Evolutionary conservation across 2,797 vertebrate genomes (phyloP), one percentile per base, ranked within the genome.

Genomic region (Luscinia luscinia): DNA sequence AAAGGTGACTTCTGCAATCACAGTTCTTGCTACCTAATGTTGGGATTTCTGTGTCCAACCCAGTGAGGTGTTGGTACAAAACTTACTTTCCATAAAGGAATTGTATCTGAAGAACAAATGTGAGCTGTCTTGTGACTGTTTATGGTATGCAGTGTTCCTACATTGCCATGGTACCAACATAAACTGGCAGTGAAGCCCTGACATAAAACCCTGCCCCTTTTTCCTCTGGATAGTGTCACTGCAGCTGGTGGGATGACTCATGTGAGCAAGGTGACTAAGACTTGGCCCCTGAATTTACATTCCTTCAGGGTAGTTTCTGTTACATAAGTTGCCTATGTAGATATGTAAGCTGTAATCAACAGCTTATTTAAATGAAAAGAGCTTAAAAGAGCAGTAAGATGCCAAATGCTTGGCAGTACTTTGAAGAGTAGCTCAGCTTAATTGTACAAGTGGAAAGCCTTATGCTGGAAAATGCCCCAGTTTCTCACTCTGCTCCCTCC

Each of bases 361-460:
- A 34, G 34, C 34, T 34, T 90, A 84, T 91, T 95, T 75, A 95
- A 91, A 91, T 91, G 59, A 91, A 88, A 93, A 89, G 87, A 91
- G 66, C 89, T 95, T 94, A 88, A 93, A 95, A 91, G 92, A 93
- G 95, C 89, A 88, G 46, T 92, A 66, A 94, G 78, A 68, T 89
- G 92, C 93, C 86, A 94, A 90, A 69, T 83, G 52, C 77, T 85
- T 93, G 95, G 75, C 86, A 87, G 73, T 28, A 22, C 75, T 90
- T 75, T 93, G 77, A 89, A 77, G 67, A 89, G 90, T 59, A 95
- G 81, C 82, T 95, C 62, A 88, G 87, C 85, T 96, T 87, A 88
- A 85, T 79, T 72, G 58, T 90, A 68, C 52, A 52, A 91, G 85
- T 91, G 48, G 62, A 93, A 94, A 86, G 82, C 80, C 81, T 92